A percentile compares a stretch with the other conserved stretches of the same genome.
Evolutionary conservation across 2,797 vertebrate genomes (phyloP).

Genomic region (Poecile montanus): DNA sequence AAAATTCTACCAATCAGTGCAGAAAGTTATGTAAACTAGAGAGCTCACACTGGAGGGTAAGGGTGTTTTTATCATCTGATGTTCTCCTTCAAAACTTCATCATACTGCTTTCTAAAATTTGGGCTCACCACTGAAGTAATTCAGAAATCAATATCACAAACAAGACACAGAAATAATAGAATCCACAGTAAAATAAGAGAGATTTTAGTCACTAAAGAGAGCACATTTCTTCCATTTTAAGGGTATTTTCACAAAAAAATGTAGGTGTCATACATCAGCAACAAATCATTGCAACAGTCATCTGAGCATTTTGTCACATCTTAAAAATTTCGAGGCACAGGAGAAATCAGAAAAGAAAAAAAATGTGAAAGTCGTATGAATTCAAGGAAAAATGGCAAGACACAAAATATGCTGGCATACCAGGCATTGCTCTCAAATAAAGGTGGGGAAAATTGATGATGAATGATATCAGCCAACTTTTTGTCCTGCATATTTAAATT

Average conservation of each 20-base stretch:
- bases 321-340: neutral
- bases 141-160: neutral
- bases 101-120: neutral
- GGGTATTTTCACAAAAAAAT: neutral
- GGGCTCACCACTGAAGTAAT: neutral
- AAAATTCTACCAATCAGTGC: neutral
- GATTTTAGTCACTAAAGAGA: neutral
- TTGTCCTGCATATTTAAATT: neutral
- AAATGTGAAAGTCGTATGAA: neutral
- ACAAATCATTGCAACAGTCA: neutral
- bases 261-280: rapidly evolving
- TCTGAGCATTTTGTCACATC: neutral
- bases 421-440: neutral
- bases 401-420: neutral
- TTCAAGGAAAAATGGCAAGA: neutral
- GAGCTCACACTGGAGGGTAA: neutral
- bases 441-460: neutral
- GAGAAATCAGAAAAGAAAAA: neutral
- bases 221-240: neutral
- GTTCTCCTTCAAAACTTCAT: neutral
- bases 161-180: neutral
- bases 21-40: neutral
- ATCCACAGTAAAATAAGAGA: neutral
- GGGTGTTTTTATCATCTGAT: neutral
- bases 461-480: neutral